Percentiles rank a stretch among this genome's conserved stretches.
Evolutionary conservation across 2,888 invertebrate genomes (phyloP).

Genomic region (Litoditis marina): DNA sequence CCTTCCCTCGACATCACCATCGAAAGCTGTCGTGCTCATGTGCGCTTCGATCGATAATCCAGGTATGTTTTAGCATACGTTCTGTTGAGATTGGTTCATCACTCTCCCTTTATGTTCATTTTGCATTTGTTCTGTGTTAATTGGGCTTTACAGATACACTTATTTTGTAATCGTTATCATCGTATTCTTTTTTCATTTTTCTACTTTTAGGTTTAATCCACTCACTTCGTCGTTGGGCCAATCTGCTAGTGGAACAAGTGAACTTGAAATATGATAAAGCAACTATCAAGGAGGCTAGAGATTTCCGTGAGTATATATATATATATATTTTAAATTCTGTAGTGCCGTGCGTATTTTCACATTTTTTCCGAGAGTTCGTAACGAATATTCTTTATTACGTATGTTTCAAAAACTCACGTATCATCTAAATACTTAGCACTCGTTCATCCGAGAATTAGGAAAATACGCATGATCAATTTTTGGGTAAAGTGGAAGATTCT

Average conservation of each 20-base stretch:
- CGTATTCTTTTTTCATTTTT: too few relatives aligned
- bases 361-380: too few relatives aligned
- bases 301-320: slow-evolving; percentile 39
- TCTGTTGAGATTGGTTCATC: too few relatives aligned
- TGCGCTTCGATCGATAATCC: slow-evolving; percentile 55
- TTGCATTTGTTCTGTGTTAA: background rate
- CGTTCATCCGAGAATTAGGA: too few relatives aligned
- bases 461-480: too few relatives aligned
- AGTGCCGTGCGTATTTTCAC: too few relatives aligned
- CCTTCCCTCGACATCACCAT: slow-evolving; percentile 40
- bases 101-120: too few relatives aligned
- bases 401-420: too few relatives aligned
- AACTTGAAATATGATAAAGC: slow-evolving; percentile 44
- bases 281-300: slow-evolving; percentile 39
- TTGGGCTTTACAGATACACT: background rate
- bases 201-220: slow-evolving; percentile 34
- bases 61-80: slow-evolving; percentile 15
- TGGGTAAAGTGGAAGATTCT: too few relatives aligned
- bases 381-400: too few relatives aligned
- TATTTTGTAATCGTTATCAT: background rate
- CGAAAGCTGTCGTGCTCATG: slow-evolving; percentile 45
- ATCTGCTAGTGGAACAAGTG: slow-evolving; percentile 43
- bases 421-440: too few relatives aligned
- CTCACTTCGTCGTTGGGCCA: slow-evolving; percentile 53
- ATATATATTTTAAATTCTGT: too few relatives aligned